Evolutionary conservation across 2,113 vertebrate genomes (phyloP).

Genomic region (Turnix velox): DNA sequence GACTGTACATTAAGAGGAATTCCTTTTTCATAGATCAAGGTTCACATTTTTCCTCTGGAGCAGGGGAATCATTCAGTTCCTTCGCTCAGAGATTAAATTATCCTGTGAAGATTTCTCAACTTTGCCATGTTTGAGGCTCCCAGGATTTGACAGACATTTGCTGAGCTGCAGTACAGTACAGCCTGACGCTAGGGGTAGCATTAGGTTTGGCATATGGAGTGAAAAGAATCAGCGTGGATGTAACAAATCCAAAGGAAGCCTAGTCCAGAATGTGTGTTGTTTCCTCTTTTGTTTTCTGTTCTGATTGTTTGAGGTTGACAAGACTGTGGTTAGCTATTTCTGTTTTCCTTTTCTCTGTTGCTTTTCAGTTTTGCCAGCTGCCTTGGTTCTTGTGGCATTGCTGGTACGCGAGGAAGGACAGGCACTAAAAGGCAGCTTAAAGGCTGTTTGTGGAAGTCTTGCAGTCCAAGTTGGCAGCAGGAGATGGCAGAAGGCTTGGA

Average conservation of each 20-base stretch:
- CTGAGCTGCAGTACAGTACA: not conserved
- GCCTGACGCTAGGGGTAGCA: not conserved
- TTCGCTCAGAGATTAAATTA: not conserved
- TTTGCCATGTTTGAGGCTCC: not conserved
- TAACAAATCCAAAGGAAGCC: not conserved
- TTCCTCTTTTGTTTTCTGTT: not conserved
- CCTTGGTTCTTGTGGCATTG: not conserved
- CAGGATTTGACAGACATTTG: fast-evolving
- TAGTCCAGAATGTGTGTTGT: fast-evolving
- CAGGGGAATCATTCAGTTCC: not conserved
- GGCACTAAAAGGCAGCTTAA: not conserved
- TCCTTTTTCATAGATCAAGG: conserved; percentile 17
- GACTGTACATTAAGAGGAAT: conserved; percentile 11
- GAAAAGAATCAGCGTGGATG: not conserved
- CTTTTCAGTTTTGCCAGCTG: not conserved
- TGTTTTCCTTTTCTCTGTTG: not conserved
- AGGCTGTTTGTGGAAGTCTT: not conserved
- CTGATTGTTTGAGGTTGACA: not conserved
- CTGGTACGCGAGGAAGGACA: not conserved
- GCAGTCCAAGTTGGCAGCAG: not conserved
- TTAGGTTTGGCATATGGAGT: not conserved
- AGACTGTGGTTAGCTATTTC: not conserved
- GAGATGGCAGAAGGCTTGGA: not conserved
- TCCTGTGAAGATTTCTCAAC: not conserved
- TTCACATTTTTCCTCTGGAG: conserved; percentile 17